Evolutionary conservation across 2,797 vertebrate genomes (phyloP).

Genomic region (Dipus sagitta): DNA sequence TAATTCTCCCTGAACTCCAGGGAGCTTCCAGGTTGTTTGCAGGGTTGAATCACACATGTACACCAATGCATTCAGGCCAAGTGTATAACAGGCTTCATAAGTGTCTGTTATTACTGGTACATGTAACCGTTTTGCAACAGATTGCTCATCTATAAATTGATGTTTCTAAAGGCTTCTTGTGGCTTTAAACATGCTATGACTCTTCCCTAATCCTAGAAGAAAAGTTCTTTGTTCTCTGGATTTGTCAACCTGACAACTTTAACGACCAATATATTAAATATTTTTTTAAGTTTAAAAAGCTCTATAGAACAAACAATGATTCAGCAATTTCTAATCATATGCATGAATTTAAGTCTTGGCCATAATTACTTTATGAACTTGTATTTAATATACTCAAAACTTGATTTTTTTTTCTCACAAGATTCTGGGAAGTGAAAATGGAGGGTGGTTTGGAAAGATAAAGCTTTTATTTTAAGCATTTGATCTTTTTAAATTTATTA

Average conservation of each 20-base stretch:
- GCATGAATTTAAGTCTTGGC: slow-evolving; percentile 35
- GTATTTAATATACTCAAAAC: slow-evolving; percentile 29
- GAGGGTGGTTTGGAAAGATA: neutral
- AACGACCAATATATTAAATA: slow-evolving; percentile 59
- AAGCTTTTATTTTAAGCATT: neutral
- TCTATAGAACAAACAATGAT: slow-evolving; percentile 63
- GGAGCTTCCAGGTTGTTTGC: slow-evolving; percentile 35
- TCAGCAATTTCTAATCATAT: slow-evolving; percentile 63
- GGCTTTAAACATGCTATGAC: slow-evolving; percentile 49
- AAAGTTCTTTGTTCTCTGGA: slow-evolving; percentile 68
- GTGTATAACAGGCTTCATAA: neutral
- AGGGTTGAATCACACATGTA: slow-evolving; percentile 1
- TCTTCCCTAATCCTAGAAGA: slow-evolving; percentile 68
- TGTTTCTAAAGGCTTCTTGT: slow-evolving; percentile 43
- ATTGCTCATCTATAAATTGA: slow-evolving; percentile 35
- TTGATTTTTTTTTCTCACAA: slow-evolving; percentile 30
- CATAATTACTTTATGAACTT: slow-evolving; percentile 66
- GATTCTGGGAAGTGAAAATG: slow-evolving; percentile 42
- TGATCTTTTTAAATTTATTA: too few relatives aligned
- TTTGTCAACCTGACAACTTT: slow-evolving; percentile 67
- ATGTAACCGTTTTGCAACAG: neutral
- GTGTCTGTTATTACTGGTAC: neutral
- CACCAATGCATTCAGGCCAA: neutral
- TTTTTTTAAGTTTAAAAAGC: slow-evolving; percentile 56
- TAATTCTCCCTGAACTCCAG: neutral